phyloP scores from a whole-genome alignment of 2,113 vertebrate species.

The Manacus vitellinus region DNA sequence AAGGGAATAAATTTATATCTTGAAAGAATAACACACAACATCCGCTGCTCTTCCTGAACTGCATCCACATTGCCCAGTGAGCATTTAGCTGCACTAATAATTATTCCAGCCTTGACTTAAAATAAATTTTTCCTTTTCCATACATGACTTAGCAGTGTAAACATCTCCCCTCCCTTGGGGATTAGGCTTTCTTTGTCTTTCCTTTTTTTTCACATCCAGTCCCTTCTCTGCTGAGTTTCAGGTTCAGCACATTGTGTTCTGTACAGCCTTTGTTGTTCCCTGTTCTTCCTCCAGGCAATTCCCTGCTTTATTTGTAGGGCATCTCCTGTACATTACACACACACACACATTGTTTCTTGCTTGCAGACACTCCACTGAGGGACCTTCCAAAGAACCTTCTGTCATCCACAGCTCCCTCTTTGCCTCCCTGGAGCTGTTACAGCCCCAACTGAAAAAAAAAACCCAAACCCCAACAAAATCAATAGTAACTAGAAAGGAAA shows the following conservation, averaged over 20 bases:
- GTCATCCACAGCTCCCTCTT: background rate
- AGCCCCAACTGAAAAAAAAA: background rate
- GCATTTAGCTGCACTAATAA: background rate
- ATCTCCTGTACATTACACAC: constrained; percentile 21
- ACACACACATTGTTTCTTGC: constrained; percentile 14
- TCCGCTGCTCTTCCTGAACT: background rate
- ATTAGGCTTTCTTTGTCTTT: background rate
- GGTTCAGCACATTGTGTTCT: background rate
- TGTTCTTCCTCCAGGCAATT: constrained; percentile 19
- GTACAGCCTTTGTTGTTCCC: background rate
- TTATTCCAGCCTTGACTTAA: background rate
- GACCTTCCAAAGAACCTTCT: background rate
- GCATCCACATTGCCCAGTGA: background rate
- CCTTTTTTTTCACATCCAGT: background rate
- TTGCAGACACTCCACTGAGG: constrained; percentile 14
- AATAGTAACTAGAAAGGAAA: background rate
- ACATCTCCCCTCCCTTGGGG: background rate
- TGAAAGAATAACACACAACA: constrained; percentile 1
- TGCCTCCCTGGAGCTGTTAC: background rate
- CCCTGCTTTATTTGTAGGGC: constrained; percentile 33
- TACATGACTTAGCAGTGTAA: background rate
- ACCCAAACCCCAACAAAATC: background rate
- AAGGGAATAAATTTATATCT: background rate
- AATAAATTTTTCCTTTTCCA: background rate
- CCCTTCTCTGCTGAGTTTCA: background rate